Evolutionary conservation across 2,797 vertebrate genomes (phyloP).

Genomic region (Geotria australis): DNA sequence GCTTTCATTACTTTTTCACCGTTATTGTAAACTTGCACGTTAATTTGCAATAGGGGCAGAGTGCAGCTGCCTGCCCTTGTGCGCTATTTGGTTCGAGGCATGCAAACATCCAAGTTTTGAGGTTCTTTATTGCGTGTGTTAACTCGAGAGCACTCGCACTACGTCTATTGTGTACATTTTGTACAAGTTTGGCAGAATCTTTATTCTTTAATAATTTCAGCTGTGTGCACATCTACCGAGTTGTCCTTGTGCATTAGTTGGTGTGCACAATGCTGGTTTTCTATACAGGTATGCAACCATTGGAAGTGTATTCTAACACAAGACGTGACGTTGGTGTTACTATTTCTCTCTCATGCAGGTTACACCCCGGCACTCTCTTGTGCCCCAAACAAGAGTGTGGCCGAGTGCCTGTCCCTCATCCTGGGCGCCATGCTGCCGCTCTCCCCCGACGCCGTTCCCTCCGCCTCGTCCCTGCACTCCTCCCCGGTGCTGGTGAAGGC

Average conservation of each 20-base stretch:
- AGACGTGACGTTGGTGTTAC: not conserved
- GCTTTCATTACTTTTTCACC: not conserved
- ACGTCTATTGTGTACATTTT: no score
- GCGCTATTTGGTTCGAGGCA: no score
- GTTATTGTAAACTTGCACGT: not conserved
- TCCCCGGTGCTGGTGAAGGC: no score
- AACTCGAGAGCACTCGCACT: no score
- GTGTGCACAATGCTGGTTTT: not conserved
- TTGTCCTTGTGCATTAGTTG: not conserved
- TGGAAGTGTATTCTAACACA: not conserved
- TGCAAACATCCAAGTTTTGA: no score
- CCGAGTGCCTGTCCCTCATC: conserved; percentile 97
- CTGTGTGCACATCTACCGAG: not conserved
- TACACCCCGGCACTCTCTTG: conserved; percentile 93
- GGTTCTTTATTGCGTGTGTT: no score
- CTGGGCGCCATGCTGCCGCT: conserved; percentile 99
- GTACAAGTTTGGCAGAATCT: not conserved
- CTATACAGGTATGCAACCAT: not conserved
- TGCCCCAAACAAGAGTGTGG: conserved; percentile 85
- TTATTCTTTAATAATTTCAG: not conserved
- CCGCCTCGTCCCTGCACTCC: no score
- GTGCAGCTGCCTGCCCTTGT: no score
- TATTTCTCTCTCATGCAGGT: conserved; percentile 17
- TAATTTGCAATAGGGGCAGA: not conserved
- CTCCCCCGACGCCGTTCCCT: conserved; percentile 18